Conservation (phyloP, 1,140 invertebrate species). For the Euwallacea similis region DNA sequence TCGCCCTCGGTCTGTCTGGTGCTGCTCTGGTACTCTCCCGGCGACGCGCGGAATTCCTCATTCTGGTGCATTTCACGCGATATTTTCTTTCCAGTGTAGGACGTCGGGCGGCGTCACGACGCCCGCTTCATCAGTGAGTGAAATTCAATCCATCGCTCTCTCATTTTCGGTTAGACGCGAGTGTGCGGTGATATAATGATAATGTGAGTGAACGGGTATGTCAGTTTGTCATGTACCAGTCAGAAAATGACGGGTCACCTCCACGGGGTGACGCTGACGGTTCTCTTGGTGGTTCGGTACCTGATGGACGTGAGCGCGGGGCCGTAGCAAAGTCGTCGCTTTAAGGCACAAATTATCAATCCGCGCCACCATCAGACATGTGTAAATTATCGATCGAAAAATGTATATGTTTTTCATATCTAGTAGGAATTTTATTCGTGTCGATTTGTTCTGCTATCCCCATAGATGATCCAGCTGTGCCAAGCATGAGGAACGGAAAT, state of each 20-base stretch:
- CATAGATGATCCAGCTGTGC: constrained; percentile 50
- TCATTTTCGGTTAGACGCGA: not conserved
- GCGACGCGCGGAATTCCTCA: constrained; percentile 25
- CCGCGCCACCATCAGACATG: constrained; percentile 49
- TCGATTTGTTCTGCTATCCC: constrained; percentile 53
- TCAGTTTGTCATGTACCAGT: constrained; percentile 26
- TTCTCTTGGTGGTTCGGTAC: constrained; percentile 36
- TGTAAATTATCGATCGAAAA: constrained; percentile 52
- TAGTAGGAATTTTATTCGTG: constrained; percentile 50
- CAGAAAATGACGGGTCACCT: constrained; percentile 45
- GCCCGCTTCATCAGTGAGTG: not conserved
- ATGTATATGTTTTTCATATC: constrained; percentile 54
- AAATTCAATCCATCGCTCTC: not conserved
- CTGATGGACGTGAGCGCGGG: constrained; percentile 42
- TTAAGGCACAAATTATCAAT: constrained; percentile 28
- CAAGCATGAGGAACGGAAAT: constrained; percentile 6
- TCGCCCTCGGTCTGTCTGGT: constrained; percentile 31
- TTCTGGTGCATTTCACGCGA: constrained; percentile 20
- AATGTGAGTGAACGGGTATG: constrained; percentile 41
- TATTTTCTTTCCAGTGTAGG: constrained; percentile 10
- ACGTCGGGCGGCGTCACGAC: not conserved
- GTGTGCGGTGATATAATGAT: constrained; percentile 21
- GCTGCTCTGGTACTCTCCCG: constrained; percentile 34
- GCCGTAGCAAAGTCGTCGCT: constrained; percentile 33
- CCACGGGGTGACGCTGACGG: constrained; percentile 16